Base-by-base conservation (phyloP, 1,140 invertebrate species). In the Apis cerana region DNA sequence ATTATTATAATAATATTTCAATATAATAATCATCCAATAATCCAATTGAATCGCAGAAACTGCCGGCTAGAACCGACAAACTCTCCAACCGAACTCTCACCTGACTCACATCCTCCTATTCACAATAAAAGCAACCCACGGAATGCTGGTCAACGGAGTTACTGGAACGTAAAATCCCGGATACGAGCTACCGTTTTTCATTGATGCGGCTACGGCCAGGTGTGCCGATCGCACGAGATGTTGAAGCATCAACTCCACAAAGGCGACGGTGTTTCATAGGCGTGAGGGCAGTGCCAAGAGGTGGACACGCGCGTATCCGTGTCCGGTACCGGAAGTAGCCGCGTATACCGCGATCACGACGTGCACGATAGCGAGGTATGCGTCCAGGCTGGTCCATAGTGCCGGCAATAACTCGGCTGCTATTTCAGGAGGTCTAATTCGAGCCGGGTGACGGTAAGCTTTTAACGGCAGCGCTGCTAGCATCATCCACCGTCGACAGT, bases 391-490 rank as follows among this genome's bases (percentile, higher is more conserved):
- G 77, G 87, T 85, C 85, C 88, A 88, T 85, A 87, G 79, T 82
- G 88, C 88, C 92, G 91, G 90, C 91, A 93, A 93, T 93, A 93
- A 93, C 91, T 92, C 81, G 79, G 71, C 33, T 48, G 88, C 92
- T 94, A 93, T 94, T 94, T 94, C 89, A 90, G 92, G 88, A 85
- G 85, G 84, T 92, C 92, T 94, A 94, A 93, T 89, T 92, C 79
- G 85, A 91, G 89, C 76, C 90, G 88, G 90, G 90, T 93, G 92
- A 94, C 93, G 92, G 90, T 92, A 91, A 90, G 92, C 92, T 92
- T 93, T 88, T 82, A 85, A 88, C 77, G 75, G 83, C 74, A 81
- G 85, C 82, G 77, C 80, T 83, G 83, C 74, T 88, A 88, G 83
- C 80, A 83, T 88, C 86, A 80, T 85, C 83, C 83, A 88, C 83